Percentiles rank a stretch among this genome's conserved stretches.
Conservation (phyloP, 2,888 invertebrate genomes). For the Portevinia maculata region DNA sequence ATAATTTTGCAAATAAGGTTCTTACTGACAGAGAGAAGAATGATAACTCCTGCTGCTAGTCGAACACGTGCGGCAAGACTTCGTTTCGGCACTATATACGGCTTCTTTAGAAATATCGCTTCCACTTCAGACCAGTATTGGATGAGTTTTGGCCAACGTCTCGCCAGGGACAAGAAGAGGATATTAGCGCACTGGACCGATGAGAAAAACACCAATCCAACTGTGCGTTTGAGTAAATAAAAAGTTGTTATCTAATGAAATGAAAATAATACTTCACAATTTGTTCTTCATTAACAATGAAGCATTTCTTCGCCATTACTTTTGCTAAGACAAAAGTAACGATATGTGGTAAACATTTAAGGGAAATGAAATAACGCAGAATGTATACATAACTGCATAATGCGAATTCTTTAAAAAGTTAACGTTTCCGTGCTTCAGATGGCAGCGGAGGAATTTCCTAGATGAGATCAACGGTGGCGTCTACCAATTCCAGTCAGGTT, state of each 20-base stretch:
- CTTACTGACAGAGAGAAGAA: conserved; percentile 77
- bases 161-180: conserved; percentile 79
- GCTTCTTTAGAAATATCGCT: conserved; percentile 78
- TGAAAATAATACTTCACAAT: no score
- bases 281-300: no score
- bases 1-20: background rate
- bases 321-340: no score
- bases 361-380: no score
- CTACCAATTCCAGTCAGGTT: no score
- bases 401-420: no score
- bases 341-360: no score
- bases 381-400: no score
- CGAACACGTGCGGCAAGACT: conserved; percentile 77
- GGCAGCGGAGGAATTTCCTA: no score
- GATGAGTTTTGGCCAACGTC: conserved; percentile 80
- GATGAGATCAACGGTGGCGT: no score
- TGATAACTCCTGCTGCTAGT: conserved; percentile 76
- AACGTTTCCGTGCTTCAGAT: no score
- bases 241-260: background rate
- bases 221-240: conserved; percentile 70
- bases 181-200: conserved; percentile 77
- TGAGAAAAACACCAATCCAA: conserved; percentile 79
- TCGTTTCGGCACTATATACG: conserved; percentile 77
- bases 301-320: no score
- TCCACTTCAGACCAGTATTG: conserved; percentile 80